Evolutionary conservation across 2,888 invertebrate genomes (phyloP), one percentile per base, ranked within the genome.

Genomic region (Bugulina stolonifera): DNA sequence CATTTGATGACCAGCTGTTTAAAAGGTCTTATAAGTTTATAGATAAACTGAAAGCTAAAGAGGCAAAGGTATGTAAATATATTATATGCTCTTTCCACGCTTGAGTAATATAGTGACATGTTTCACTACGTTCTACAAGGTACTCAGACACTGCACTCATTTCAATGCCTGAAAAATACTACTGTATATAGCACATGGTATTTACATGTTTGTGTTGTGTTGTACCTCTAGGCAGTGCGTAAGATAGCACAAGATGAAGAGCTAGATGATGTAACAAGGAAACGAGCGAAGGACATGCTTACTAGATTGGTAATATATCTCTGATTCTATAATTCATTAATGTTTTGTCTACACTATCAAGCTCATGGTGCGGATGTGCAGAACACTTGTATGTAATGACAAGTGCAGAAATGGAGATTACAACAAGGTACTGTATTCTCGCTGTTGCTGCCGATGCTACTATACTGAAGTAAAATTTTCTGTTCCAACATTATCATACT

Each of bases 21-120:
- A 89, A 90, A 73, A 87, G 89, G 73, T 89, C 92, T 78, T 95
- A 93, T 79, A 87, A 88, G 74, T 95, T 95, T 82, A 79, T 94
- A 0, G 87, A 87, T 23, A 89, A 91, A 34, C 85, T 93, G 0
- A 89, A 90, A 25, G 85, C 88, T 72, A 89, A 89, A 74, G 94
- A 95, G 81, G 88, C 90, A 14, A 72, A 79, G 64, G 74, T 74
- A 54, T n/a, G n/a, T 10, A 22, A 10, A n/a, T 25, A n/a, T 18
- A n/a, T n/a, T 43, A 43, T 5, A 43, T 43, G 43, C 43, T 10
- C 18, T 43, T 43, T 43, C 43, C 18, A 43, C 43, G 18, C 43
- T 5, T 10, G 18, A 43, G 10, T 43, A 43, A 43, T 43, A 10
- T 43, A 18, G 5, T 43, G 18, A 43, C 18, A 43, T 43, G 18